A percentile compares a stretch with the other conserved stretches of the same genome.
Evolutionary conservation across 1,140 invertebrate species (phyloP).

Genomic region (Papilio polyxenes): DNA sequence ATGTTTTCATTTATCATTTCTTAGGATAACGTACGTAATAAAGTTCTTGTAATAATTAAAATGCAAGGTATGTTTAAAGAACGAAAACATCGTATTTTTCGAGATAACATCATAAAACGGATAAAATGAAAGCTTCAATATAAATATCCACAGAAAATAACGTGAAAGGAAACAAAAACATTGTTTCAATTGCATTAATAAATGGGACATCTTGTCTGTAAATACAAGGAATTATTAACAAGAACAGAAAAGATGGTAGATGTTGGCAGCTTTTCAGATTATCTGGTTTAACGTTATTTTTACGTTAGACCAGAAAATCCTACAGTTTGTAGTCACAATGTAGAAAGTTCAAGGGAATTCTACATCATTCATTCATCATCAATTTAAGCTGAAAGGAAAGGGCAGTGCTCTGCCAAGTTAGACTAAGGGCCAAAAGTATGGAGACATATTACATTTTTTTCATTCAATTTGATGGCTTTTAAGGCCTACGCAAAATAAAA

Average conservation of each 20-base stretch:
- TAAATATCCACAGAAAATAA: background rate
- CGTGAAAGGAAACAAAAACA: background rate
- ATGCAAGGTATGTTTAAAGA: background rate
- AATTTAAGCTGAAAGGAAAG: too few species aligned
- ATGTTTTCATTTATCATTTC: too few species aligned
- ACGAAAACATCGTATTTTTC: background rate
- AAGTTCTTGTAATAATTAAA: too few species aligned
- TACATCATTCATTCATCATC: too few species aligned
- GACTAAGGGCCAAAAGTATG: too few species aligned
- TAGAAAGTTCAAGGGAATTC: background rate
- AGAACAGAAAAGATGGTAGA: background rate
- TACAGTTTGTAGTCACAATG: background rate
- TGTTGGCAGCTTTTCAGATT: background rate
- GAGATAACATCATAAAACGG: too few species aligned
- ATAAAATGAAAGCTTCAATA: constrained; percentile 3
- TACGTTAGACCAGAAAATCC: background rate
- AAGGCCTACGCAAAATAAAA: background rate
- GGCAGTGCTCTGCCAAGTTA: too few species aligned
- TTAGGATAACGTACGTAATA: too few species aligned
- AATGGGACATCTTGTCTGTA: background rate
- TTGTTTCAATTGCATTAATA: too few species aligned
- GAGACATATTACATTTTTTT: background rate
- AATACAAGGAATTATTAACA: background rate
- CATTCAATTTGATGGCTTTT: background rate
- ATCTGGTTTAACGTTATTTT: background rate